Conservation (phyloP, 2,113 vertebrate genomes). For the Ictidomys tridecemlineatus region DNA sequence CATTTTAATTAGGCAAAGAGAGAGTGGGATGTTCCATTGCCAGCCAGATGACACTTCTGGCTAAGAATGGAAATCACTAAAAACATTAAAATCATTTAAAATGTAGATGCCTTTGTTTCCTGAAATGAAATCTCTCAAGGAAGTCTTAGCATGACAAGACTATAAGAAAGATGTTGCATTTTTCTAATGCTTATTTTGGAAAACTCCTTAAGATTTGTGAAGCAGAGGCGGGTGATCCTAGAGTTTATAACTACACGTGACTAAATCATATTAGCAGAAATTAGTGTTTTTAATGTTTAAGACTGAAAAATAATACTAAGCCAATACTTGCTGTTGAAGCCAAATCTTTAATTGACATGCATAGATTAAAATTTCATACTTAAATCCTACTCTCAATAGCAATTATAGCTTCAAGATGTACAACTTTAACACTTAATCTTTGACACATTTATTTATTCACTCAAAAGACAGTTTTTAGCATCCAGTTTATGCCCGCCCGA, state of each 20-base stretch:
- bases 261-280: background rate
- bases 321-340: background rate
- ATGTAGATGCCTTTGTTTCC: conserved; percentile 46
- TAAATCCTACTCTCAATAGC: background rate
- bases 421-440: background rate
- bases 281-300: background rate
- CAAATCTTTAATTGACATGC: background rate
- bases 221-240: background rate
- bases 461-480: background rate
- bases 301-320: background rate
- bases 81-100: conserved; percentile 37
- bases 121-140: conserved; percentile 57
- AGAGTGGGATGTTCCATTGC: conserved; percentile 42
- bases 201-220: conserved; percentile 20
- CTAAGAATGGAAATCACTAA: conserved; percentile 36
- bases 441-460: background rate
- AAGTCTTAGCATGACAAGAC: background rate
- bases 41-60: conserved; percentile 49
- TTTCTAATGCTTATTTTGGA: conserved; percentile 35
- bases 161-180: background rate
- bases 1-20: conserved; percentile 59
- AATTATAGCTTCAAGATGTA: background rate
- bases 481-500: background rate
- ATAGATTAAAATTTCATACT: background rate
- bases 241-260: background rate